A percentile compares a stretch with the other conserved stretches of the same genome.
phyloP scores from a whole-genome alignment of 2,888 invertebrate species.

The Drosophila barbarae region DNA sequence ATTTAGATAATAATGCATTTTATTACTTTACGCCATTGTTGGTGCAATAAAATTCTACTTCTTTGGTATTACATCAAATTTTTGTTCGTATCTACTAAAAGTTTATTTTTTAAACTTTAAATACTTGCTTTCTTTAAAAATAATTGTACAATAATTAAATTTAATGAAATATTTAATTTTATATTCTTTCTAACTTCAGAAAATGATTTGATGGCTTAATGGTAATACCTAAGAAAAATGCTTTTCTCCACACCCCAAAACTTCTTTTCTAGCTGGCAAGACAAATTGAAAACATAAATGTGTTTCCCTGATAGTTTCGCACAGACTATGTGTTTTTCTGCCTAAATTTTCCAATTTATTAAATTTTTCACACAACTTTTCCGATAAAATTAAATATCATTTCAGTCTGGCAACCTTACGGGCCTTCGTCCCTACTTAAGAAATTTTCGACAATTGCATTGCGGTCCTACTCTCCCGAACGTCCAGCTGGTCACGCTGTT shows the following conservation, averaged over 20 bases:
- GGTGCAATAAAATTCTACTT: background rate
- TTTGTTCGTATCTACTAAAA: background rate
- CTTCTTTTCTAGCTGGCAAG: background rate
- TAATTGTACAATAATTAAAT: too few species aligned
- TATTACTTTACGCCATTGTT: background rate
- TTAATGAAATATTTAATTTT: too few species aligned
- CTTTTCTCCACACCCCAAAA: background rate
- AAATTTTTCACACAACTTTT: background rate
- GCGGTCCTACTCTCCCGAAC: conserved; percentile 6
- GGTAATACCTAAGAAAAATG: background rate
- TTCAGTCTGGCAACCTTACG: background rate
- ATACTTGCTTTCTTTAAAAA: too few species aligned
- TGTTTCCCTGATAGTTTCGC: background rate
- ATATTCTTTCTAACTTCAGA: background rate
- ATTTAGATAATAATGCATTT: conserved; percentile 1
- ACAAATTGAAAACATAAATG: background rate
- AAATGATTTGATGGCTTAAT: background rate
- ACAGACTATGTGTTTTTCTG: background rate
- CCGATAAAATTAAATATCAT: background rate
- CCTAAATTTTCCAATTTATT: background rate
- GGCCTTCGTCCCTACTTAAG: background rate
- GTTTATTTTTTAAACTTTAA: too few species aligned
- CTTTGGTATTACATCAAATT: background rate
- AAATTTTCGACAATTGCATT: background rate
- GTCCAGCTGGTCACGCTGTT: conserved; percentile 15